phyloP scores from a whole-genome alignment of 2,888 invertebrate species.

The Spatulosminthurus flaviceps region DNA sequence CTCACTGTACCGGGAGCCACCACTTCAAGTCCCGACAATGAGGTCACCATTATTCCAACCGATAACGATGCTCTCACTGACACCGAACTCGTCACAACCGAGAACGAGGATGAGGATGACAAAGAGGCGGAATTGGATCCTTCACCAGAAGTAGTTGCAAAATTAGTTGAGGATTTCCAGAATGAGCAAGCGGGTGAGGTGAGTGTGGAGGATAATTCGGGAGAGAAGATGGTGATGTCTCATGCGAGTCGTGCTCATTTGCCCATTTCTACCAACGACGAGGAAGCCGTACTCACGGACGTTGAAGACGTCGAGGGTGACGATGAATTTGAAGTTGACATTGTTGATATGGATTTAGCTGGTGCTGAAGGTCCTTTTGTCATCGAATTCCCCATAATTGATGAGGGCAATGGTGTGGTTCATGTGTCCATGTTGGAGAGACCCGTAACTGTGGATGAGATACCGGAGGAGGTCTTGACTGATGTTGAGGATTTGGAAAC shows the following conservation, averaged over 20 bases:
- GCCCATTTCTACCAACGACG: conserved; percentile 15
- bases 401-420: conserved; percentile 28
- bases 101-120: conserved; percentile 54
- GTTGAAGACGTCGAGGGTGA: conserved; percentile 50
- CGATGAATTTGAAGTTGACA: conserved; percentile 42
- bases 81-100: conserved; percentile 54
- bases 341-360: conserved; percentile 43
- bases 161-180: conserved; percentile 51
- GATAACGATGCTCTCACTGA: conserved; percentile 56
- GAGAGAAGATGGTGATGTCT: conserved; percentile 50
- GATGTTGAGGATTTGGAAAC: conserved; percentile 69
- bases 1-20: conserved; percentile 22
- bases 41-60: neutral
- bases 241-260: conserved; percentile 18
- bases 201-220: conserved; percentile 50
- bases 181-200: conserved; percentile 54
- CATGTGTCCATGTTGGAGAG: neutral
- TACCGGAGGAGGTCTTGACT: conserved; percentile 68
- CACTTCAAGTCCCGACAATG: neutral
- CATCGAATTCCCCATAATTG: conserved; percentile 39
- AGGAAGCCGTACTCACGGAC: conserved; percentile 42
- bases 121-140: conserved; percentile 51
- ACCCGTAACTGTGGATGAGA: conserved; percentile 62
- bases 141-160: conserved; percentile 44
- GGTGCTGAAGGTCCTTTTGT: neutral